phyloP scores from a whole-genome alignment of 2,797 vertebrate genomes.

The Pelodytes ibericus region DNA sequence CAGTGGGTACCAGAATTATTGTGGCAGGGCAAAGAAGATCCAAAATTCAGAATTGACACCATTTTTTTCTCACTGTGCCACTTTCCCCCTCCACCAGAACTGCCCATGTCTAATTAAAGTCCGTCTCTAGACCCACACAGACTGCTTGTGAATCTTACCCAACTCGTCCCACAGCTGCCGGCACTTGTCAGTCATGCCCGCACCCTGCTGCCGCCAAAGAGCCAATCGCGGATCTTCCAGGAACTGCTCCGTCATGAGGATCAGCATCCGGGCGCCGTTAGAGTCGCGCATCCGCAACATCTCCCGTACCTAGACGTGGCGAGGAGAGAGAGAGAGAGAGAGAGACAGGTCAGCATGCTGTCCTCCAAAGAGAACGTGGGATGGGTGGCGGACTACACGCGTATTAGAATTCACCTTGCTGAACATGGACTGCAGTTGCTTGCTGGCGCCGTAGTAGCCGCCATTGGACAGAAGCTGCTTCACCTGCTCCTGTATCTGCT shows the following conservation, averaged over 20 bases:
- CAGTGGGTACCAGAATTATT: too few species aligned
- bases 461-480: constrained; percentile 71
- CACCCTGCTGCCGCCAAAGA: constrained; percentile 70
- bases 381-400: neutral
- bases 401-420: constrained; percentile 62
- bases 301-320: constrained; percentile 66
- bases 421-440: constrained; percentile 73
- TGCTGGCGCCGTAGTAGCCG: constrained; percentile 71
- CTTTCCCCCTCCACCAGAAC: too few species aligned
- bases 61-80: too few species aligned
- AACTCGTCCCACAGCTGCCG: constrained; percentile 73
- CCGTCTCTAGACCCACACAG: too few species aligned
- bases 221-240: constrained; percentile 69
- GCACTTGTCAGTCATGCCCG: constrained; percentile 71
- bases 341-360: neutral
- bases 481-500: constrained; percentile 74
- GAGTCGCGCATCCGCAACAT: constrained; percentile 73
- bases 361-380: neutral
- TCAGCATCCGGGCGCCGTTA: constrained; percentile 71
- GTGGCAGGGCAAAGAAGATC: too few species aligned
- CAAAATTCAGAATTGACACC: too few species aligned
- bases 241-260: constrained; percentile 73
- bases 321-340: neutral
- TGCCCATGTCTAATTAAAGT: neutral
- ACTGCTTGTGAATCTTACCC: constrained; percentile 57